Percentiles rank a stretch among this genome's conserved stretches.
These are phyloP conservation scores for Antheraea assamensis DNA, from an alignment of 2,888 invertebrate genomes.

Conservation along the genomic window DNA sequence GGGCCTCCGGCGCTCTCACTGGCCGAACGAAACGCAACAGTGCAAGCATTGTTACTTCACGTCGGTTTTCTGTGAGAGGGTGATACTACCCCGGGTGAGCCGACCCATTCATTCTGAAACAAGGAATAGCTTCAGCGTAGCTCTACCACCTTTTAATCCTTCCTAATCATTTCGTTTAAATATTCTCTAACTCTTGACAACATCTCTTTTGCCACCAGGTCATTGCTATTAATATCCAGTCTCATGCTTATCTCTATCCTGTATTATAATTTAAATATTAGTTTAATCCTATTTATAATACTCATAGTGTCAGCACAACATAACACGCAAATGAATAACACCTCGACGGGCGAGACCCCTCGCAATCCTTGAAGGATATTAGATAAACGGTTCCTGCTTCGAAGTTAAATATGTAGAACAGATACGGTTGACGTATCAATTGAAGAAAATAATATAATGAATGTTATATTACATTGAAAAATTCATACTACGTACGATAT, in stretches of 20 bases:
- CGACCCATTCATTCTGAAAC: too few species aligned
- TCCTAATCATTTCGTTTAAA: too few species aligned
- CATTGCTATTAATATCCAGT: background rate
- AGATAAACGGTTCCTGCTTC: slow-evolving; percentile 30
- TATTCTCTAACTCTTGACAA: too few species aligned
- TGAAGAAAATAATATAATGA: background rate
- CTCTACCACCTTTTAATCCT: too few species aligned
- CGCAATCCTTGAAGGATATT: slow-evolving; percentile 27
- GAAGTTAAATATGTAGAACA: background rate
- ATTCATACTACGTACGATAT: background rate
- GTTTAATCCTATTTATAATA: background rate
- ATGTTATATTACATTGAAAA: background rate
- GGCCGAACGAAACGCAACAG: too few species aligned
- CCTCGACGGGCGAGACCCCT: slow-evolving; percentile 18
- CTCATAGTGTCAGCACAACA: background rate
- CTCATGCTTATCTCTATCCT: background rate
- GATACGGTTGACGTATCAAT: background rate
- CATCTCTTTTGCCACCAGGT: background rate
- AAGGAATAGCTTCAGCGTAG: too few species aligned
- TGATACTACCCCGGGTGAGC: too few species aligned
- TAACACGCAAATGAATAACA: background rate
- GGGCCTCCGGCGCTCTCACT: too few species aligned
- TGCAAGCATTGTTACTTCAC: too few species aligned
- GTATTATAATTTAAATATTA: background rate
- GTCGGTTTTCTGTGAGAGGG: too few species aligned